These are phyloP conservation scores for Athalia circularis DNA, from an alignment of 2,888 invertebrate genomes.

Conservation along the genomic window DNA sequence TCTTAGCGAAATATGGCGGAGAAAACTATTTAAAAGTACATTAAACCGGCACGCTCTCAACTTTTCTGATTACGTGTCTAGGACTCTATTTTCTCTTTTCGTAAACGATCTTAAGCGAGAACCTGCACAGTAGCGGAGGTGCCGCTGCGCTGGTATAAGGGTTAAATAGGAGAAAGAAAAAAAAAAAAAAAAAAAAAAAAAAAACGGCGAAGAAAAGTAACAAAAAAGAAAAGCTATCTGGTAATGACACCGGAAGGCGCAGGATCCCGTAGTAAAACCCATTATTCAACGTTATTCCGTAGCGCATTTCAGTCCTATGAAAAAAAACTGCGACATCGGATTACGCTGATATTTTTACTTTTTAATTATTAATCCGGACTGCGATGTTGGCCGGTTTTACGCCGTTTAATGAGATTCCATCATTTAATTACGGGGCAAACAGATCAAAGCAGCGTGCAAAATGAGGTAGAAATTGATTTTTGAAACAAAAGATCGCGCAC, in stretches of 20 bases:
- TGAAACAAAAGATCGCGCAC: not conserved
- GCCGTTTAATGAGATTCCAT: not conserved
- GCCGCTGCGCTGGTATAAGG: no score
- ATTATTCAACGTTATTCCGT: no score
- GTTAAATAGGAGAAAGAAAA: no score
- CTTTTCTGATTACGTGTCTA: conserved; percentile 21
- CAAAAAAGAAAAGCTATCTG: no score
- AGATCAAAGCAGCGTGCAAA: not conserved
- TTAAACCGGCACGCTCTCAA: conserved; percentile 11
- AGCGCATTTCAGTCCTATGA: no score
- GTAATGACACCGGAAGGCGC: no score
- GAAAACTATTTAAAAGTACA: conserved; percentile 35
- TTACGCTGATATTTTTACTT: not conserved
- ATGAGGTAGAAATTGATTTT: not conserved
- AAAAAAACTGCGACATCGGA: no score
- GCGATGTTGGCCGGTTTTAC: not conserved
- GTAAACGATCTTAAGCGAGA: not conserved
- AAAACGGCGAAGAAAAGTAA: no score
- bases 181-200: no score
- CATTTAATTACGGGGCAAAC: not conserved
- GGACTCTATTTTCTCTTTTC: not conserved
- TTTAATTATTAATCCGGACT: not conserved
- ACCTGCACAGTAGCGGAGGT: no score
- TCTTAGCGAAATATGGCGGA: conserved; percentile 22
- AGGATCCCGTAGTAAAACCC: no score